Evolutionary conservation across 2,113 vertebrate species (phyloP).

Genomic region (Steatornis caripensis): DNA sequence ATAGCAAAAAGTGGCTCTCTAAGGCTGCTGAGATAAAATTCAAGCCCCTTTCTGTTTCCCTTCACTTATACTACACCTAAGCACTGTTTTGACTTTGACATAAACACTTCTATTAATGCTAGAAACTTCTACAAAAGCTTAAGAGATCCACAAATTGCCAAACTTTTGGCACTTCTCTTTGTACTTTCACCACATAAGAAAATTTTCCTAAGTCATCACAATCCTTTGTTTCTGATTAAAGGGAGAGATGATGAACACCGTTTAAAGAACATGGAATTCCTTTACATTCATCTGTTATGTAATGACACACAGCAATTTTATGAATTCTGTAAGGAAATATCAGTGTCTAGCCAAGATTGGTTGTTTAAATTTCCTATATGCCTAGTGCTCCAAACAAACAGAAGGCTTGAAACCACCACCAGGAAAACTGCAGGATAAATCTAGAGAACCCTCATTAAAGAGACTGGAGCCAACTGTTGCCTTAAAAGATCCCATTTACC

Average conservation of each 20-base stretch:
- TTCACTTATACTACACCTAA: background rate
- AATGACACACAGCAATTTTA: background rate
- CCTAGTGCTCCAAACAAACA: background rate
- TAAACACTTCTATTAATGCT: background rate
- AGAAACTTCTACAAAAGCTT: background rate
- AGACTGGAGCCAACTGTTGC: background rate
- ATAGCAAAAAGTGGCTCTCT: background rate
- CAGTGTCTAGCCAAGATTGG: background rate
- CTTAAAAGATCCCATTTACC: background rate
- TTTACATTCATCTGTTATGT: background rate
- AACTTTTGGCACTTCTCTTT: background rate
- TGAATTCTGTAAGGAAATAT: background rate
- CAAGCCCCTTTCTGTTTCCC: background rate
- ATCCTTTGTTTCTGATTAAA: background rate
- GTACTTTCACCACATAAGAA: background rate
- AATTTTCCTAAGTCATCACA: background rate
- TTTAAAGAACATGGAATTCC: background rate
- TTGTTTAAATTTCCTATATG: background rate
- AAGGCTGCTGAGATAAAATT: background rate
- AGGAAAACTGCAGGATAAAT: background rate
- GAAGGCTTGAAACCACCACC: background rate
- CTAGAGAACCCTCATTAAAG: background rate
- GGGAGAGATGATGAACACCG: background rate
- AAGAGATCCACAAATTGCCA: background rate
- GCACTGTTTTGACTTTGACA: background rate